Evolutionary conservation across 2,113 vertebrate species (phyloP), one percentile per base, ranked within the genome.

Genomic region (Ciconia stormi): DNA sequence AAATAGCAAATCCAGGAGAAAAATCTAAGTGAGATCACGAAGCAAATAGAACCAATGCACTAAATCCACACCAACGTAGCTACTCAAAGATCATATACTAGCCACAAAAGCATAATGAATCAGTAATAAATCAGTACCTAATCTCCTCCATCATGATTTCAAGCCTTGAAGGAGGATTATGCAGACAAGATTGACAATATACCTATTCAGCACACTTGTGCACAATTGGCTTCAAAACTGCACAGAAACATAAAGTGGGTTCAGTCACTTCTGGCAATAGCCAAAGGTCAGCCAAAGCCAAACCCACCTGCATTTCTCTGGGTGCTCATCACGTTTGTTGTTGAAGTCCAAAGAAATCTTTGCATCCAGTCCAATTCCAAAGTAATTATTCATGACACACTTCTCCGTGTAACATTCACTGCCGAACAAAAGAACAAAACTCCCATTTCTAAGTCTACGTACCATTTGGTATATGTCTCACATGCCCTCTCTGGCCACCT

Each of bases 331-430:
- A 30, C 99, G 98, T 95, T 99, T 99, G 98, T 99, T 99, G 98
- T 99, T 99, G 96, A 99, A 99, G 92, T 99, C 99, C 97, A 99
- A 98, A 74, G 99, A 99, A 93, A 99, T 99, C 94, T 99, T 99
- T 4, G 99, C 99, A 30, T 99, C 99, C 93, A 99, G 97, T 69
- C 99, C 99, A 19, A 99, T 99, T 76, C 99, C 99, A 65, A 99
- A 99, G 81, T 99, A 99, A 95, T 99, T 99, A 96, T 99, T 99
- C 99, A 99, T 99, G 62, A 99, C 99, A 79, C 99, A 99, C 65
- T 99, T 99, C 97, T 99, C 99, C 0, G 99, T 99, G 94, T 99
- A 99, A 93, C 97, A 99, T 81, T 99, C 99, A 90, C 99, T 99
- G 96, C 34, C 84, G 49, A 85, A 72, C 16, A 76, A 3, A 87